Evolutionary conservation across 30 jellyfish, hydroid and myxozoan species (phyloP), one percentile per base, ranked within the genome.

Genomic region (Catostylus mosaicus): DNA sequence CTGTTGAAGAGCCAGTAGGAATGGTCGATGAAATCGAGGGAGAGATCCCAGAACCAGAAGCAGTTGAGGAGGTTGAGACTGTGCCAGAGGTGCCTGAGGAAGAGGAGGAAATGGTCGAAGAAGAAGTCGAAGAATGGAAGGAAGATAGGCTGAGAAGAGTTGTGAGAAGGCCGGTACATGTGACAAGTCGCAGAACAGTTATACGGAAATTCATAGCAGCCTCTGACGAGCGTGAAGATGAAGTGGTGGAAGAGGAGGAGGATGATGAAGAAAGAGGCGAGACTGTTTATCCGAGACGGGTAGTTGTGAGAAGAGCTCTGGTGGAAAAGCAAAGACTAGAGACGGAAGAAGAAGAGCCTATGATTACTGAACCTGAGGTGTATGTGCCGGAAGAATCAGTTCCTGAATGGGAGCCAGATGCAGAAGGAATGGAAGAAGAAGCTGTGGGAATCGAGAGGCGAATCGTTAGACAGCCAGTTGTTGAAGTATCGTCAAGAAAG

Each of bases 171-270:
- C 93, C 96, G 30, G 82, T 87, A 64, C 79, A 36, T 57, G 74
- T 76, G 89, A 78, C 94, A 36, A 77, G 83, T 46, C 78, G 87
- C 45, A 78, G 84, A 56, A 87, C 92, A 19, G 89, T 78, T 24
- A 69, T 77, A 18, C 51, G 93, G 51, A 72, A 72, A 61, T 35
- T 57, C 29, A 89, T 78, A 56, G 87, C 87, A 71, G 77, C 87
- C 14, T 54, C 96, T 18, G 84, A 78, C 62, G 96, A 91, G 56
- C 47, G 65, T 18, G 88, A 64, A 24, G 80, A 2, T 30, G 70
- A 84, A 75, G 75, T 26, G 46, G 80, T 2, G 11, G 70, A 84
- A 75, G 75, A 50, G 47, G 85, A 36, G 56, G 76, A 37, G 85
- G 75, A 85, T n/a, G n/a, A n/a, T n/a, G n/a, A n/a, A 33, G 97